phyloP scores from a whole-genome alignment of 2,113 vertebrate genomes.

The Saiga tatarica region DNA sequence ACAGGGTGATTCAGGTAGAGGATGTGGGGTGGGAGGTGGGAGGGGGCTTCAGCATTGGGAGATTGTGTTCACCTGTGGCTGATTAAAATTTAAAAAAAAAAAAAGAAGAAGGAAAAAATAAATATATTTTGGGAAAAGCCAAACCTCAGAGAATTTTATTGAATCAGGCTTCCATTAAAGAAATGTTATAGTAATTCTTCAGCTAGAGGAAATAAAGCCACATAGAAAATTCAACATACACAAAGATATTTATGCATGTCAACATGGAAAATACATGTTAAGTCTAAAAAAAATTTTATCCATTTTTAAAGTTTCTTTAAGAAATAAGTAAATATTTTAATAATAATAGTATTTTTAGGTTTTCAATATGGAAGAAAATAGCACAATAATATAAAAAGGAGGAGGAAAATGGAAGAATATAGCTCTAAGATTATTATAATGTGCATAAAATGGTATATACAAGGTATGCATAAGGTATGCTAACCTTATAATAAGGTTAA shows the following conservation, averaged over 20 bases:
- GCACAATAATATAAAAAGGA: background rate
- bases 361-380: background rate
- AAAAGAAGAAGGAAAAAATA: background rate
- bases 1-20: no score
- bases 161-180: background rate
- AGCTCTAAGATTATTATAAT: background rate
- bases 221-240: background rate
- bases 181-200: background rate
- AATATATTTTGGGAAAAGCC: background rate
- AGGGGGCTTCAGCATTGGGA: no score
- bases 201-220: background rate
- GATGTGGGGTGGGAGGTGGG: no score
- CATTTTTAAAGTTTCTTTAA: constrained; percentile 24
- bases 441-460: background rate
- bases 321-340: background rate
- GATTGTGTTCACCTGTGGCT: no score
- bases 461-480: no score
- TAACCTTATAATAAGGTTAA: background rate
- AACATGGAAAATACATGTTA: background rate
- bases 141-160: background rate
- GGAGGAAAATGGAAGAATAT: background rate
- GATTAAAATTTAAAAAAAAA: no score
- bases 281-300: background rate
- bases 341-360: background rate
- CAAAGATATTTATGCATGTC: background rate